Conservation (phyloP, 2,113 vertebrate genomes). For the Isichthys henryi region DNA sequence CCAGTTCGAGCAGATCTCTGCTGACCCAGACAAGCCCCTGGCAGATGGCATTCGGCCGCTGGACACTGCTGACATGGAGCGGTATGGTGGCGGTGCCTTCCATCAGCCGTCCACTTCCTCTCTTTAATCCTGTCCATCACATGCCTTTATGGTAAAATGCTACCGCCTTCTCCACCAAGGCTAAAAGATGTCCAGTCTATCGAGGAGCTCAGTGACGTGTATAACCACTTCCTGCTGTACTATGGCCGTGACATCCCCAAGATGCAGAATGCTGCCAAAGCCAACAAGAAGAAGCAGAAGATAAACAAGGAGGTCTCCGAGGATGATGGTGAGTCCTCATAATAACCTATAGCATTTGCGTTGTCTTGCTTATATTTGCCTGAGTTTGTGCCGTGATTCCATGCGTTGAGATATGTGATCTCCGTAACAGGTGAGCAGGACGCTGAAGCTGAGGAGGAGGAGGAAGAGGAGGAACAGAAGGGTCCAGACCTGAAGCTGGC, state of each 20-base stretch:
- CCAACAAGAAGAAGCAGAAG: conserved; percentile 81
- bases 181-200: conserved; percentile 94
- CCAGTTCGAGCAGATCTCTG: conserved; percentile 95
- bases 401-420: too few relatives aligned
- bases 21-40: conserved; percentile 94
- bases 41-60: conserved; percentile 89
- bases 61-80: conserved; percentile 92
- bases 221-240: conserved; percentile 94
- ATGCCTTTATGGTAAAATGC: not conserved
- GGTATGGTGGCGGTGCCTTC: conserved; percentile 49
- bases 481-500: conserved; percentile 94
- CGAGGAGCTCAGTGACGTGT: conserved; percentile 90
- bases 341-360: not conserved
- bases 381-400: not conserved
- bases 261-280: conserved; percentile 91
- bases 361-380: not conserved
- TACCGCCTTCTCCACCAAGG: conserved; percentile 43
- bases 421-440: conserved; percentile 53
- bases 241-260: conserved; percentile 95
- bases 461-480: conserved; percentile 85
- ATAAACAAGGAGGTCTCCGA: conserved; percentile 81
- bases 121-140: too few relatives aligned
- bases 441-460: conserved; percentile 60
- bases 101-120: not conserved
- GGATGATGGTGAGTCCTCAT: conserved; percentile 64